Conservation (phyloP, 2,888 invertebrate species). For the Noctuana brunneofusca region DNA sequence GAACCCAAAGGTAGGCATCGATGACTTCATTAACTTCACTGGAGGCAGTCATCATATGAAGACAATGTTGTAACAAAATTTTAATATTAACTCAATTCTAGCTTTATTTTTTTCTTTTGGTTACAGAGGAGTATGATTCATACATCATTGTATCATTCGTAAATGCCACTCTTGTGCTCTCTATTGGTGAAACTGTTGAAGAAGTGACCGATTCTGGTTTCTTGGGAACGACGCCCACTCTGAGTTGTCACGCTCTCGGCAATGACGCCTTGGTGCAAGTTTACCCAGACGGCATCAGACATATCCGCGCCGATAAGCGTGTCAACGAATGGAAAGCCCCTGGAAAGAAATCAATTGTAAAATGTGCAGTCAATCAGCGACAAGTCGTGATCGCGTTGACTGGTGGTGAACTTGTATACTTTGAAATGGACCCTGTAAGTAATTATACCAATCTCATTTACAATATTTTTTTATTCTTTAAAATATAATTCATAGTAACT, state of each 20-base stretch:
- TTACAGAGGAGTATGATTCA: conserved; percentile 98
- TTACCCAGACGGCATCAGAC: conserved; percentile 99
- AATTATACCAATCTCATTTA: neutral
- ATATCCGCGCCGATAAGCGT: conserved; percentile 98
- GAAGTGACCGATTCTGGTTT: conserved; percentile 99
- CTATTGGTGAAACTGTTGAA: conserved; percentile 99
- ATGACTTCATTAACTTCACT: conserved; percentile 54
- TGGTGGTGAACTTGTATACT: conserved; percentile 98
- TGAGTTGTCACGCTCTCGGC: conserved; percentile 98
- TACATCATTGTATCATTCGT: conserved; percentile 99
- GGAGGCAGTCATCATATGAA: conserved; percentile 56
- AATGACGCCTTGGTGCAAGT: conserved; percentile 99
- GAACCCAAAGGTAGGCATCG: conserved; percentile 73
- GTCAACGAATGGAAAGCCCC: conserved; percentile 99
- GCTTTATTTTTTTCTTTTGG: conserved; percentile 75
- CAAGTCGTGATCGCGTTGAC: conserved; percentile 99
- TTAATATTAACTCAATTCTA: conserved; percentile 28
- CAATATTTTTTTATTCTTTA: neutral
- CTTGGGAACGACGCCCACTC: conserved; percentile 98
- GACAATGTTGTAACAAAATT: conserved; percentile 43
- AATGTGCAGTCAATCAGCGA: conserved; percentile 98
- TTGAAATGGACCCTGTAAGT: conserved; percentile 99
- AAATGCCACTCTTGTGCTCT: conserved; percentile 97
- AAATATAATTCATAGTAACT: too few relatives aligned
- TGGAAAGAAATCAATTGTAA: conserved; percentile 97